These are phyloP conservation scores for Paramisgurnus dabryanus DNA, from an alignment of 2,113 vertebrate species.

Conservation along the genomic window DNA sequence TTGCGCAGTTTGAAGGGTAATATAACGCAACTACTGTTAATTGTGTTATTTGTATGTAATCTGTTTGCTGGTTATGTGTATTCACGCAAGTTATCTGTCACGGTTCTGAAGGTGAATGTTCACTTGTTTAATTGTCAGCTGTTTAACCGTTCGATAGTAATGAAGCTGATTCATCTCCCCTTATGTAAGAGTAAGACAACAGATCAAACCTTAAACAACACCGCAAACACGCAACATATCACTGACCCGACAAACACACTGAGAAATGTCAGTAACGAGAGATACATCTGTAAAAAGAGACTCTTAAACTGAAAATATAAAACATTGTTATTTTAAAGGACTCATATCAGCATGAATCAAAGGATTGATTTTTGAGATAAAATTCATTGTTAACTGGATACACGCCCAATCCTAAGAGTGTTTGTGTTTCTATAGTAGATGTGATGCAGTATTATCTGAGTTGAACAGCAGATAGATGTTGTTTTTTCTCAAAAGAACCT, in stretches of 20 bases:
- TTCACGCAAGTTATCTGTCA: background rate
- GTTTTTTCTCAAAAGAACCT: background rate
- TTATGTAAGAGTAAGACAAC: background rate
- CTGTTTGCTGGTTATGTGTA: too few species aligned
- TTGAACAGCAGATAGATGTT: background rate
- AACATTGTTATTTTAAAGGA: too few species aligned
- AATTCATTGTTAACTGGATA: background rate
- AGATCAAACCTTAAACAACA: background rate
- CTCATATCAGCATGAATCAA: too few species aligned
- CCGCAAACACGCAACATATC: background rate
- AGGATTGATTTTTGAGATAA: too few species aligned
- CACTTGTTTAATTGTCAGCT: background rate
- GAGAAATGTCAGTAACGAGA: background rate
- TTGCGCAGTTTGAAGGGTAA: too few species aligned
- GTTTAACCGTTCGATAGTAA: background rate
- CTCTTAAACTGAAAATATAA: too few species aligned
- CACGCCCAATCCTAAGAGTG: background rate
- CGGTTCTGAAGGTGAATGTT: background rate
- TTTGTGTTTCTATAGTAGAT: background rate
- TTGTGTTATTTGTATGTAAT: too few species aligned
- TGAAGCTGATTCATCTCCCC: background rate
- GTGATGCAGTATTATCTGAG: background rate
- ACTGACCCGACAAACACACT: slow-evolving; percentile 4
- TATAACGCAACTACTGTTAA: too few species aligned
- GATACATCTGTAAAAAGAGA: background rate